Conservation (phyloP, 2,797 vertebrate genomes). For the Lithobates pipiens region DNA sequence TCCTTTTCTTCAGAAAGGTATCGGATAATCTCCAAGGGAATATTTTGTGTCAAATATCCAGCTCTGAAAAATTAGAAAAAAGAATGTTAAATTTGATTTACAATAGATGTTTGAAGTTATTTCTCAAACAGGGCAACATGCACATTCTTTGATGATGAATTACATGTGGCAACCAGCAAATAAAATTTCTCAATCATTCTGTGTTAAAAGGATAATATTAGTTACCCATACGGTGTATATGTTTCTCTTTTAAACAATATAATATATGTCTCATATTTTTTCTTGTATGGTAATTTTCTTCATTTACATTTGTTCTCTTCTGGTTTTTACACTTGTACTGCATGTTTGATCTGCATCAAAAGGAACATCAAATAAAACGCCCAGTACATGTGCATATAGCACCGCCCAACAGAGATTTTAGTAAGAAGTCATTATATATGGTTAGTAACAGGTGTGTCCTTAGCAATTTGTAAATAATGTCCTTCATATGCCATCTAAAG, state of each 20-base stretch:
- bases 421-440: neutral
- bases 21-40: conserved; percentile 92
- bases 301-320: neutral
- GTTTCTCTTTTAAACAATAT: conserved; percentile 17
- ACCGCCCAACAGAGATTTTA: neutral
- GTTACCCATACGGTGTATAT: neutral
- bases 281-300: neutral
- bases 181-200: neutral
- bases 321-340: neutral
- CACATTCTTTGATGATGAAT: neutral
- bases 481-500: too few species aligned
- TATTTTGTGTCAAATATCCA: conserved; percentile 93
- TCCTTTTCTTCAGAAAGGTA: conserved; percentile 92
- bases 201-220: neutral
- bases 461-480: neutral
- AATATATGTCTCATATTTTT: neutral
- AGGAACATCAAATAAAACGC: conserved; percentile 13
- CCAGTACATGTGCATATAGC: neutral
- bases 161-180: neutral
- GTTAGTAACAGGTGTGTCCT: neutral
- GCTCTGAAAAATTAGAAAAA: conserved; percentile 81
- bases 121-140: neutral
- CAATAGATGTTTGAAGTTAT: conserved; percentile 30
- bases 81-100: conserved; percentile 69
- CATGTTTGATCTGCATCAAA: conserved; percentile 19